Evolutionary conservation across 1,140 invertebrate genomes (phyloP), one percentile per base, ranked within the genome.

Genomic region (Dreissena polymorpha): DNA sequence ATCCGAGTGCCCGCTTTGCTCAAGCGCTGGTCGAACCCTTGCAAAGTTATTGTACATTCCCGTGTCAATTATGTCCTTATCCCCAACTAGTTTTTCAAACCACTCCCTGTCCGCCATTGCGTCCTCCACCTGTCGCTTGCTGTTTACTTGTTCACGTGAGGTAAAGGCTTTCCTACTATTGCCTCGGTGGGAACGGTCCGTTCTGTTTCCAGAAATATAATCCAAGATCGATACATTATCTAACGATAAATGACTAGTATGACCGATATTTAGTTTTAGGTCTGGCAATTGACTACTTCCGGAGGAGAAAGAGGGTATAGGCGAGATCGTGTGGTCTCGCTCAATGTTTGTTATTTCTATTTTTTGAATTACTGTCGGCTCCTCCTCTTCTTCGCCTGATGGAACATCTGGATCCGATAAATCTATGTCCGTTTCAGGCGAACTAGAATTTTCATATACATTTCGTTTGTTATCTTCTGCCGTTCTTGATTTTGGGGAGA

Each of bases 51-150:
- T 72, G 53, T 83, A 83, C 18, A 65, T 77, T 21, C 18, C 73
- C 18, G 60, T 60, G 27, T 83, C 73, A 50, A 83, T 71, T 18
- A 83, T 39, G 67, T 83, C 81, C 69, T 77, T 76, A 21, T 83
- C 81, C 7, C 73, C 73, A 16, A 77, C 81, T 23, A 83, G 64
- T 64, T 76, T 83, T 57, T 83, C 81, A 64, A 83, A 83, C 81
- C 81, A 83, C 27, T 75, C 29, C 13, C 81, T 25, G 29, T 83
- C 81, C 8, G 81, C 81, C 25, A 76, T 73, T 0, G 70, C 70
- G 72, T 82, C 79, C 14, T 70, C 51, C 2, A 64, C n/a, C 6
- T 53, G 29, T 72, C 23, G 29, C 0, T 39, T 16, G n/a, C 64
- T 68, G 25, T 27, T 39, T 1, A n/a, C 29, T n/a, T 50, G n/a